Evolutionary conservation across 2,797 vertebrate species (phyloP).

Genomic region (Enteromius radiatus): DNA sequence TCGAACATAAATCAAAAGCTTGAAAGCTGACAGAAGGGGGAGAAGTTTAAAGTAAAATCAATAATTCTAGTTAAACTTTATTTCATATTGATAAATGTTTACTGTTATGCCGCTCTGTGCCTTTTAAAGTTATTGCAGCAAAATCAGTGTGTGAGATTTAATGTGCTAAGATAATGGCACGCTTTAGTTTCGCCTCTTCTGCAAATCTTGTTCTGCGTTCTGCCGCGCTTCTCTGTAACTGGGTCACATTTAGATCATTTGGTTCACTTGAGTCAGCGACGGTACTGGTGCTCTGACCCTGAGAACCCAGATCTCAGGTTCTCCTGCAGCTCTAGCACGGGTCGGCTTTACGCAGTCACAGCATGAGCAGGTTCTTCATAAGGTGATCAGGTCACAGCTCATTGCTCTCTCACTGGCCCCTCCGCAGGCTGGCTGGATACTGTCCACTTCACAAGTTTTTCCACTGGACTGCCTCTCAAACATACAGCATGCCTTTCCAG

Average conservation of each 20-base stretch:
- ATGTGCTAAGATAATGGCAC: constrained; percentile 44
- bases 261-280: background rate
- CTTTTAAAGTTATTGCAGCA: constrained; percentile 46
- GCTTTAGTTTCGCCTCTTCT: constrained; percentile 28
- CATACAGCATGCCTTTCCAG: background rate
- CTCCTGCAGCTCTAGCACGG: background rate
- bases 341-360: background rate
- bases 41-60: constrained; percentile 69
- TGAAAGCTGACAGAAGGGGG: constrained; percentile 51
- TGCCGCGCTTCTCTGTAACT: background rate
- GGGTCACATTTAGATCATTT: constrained; percentile 30
- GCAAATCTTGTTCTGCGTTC: constrained; percentile 49
- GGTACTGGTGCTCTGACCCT: background rate
- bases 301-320: constrained; percentile 12
- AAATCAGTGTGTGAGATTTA: constrained; percentile 31
- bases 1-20: constrained; percentile 32
- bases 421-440: constrained; percentile 54
- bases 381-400: constrained; percentile 31
- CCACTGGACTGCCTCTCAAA: constrained; percentile 10
- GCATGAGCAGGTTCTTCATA: constrained; percentile 7
- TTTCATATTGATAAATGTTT: constrained; percentile 74
- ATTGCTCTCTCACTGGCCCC: constrained; percentile 35
- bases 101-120: constrained; percentile 56
- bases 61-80: constrained; percentile 71
- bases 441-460: constrained; percentile 68